Evolutionary conservation across 1,140 invertebrate species (phyloP), one percentile per base, ranked within the genome.

Genomic region (Reticulitermes speratus): DNA sequence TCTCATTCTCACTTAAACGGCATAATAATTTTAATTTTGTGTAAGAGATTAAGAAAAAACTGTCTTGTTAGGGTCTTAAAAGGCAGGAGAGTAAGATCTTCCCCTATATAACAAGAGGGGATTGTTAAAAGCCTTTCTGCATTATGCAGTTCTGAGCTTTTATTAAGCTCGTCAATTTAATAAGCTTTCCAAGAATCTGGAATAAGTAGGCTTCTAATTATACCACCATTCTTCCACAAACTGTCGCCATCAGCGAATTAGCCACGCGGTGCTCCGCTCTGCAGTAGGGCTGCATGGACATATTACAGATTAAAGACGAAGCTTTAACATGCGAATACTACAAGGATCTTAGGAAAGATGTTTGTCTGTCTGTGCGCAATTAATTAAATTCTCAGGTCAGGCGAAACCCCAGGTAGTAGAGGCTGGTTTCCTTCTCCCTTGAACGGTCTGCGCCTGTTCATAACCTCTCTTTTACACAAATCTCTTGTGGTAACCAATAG

Each of bases 81-180:
- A 75, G n/a, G 65, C 65, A 75, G n/a, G 25, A 9, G 65, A 75
- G n/a, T 30, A 75, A 30, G n/a, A 30, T 75, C 65, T 11, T 75
- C n/a, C 25, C 25, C 16, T 75, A 8, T 1, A 75, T 2, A 75
- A 75, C 65, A 75, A 30, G 65, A 25, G n/a, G n/a, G n/a, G 65
- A 6, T 75, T 75, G 25, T 75, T 75, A 75, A 75, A 75, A 75
- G 65, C 6, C n/a, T 75, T 75, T 75, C 25, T 75, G 65, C n/a
- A 75, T 75, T 75, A 75, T 75, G n/a, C 16, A 75, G 25, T 75
- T 75, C 25, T 14, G 65, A 30, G 65, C 65, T 75, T 75, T 75
- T 75, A 30, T 75, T 75, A 25, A 75, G 65, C n/a, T 75, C 65
- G n/a, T 75, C 65, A 75, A 75, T n/a, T 30, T 75, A 75, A 75